A percentile compares a stretch with the other conserved stretches of the same genome.
Evolutionary conservation across 30 jellyfish, hydroid and myxozoan genomes (phyloP).

Genomic region (Rhopilema esculentum): DNA sequence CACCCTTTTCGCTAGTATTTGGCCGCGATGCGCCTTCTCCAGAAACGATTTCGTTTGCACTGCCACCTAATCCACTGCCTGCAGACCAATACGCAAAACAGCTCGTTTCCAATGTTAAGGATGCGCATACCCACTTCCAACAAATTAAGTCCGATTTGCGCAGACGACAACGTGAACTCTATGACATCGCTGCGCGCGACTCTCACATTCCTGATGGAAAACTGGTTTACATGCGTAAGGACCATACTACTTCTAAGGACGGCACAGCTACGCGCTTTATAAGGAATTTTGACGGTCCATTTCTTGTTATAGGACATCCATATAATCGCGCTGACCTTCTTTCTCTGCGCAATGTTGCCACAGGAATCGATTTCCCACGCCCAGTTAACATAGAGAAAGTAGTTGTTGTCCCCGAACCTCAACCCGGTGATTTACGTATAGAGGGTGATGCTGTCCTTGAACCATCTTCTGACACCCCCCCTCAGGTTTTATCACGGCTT

Average conservation of each 20-base stretch:
- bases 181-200: slow-evolving; percentile 10
- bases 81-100: slow-evolving; percentile 7
- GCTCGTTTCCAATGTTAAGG: neutral
- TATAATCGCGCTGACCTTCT: neutral
- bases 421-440: slow-evolving; percentile 1
- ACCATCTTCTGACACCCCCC: neutral
- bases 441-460: neutral
- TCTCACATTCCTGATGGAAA: slow-evolving; percentile 1
- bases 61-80: too few relatives aligned
- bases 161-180: slow-evolving; percentile 35
- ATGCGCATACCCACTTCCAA: slow-evolving; percentile 4
- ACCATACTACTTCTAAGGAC: neutral
- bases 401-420: slow-evolving; percentile 9
- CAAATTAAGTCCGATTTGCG: slow-evolving; percentile 3
- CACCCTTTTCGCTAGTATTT: slow-evolving; percentile 14
- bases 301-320: neutral
- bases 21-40: slow-evolving; percentile 27
- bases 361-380: slow-evolving; percentile 6
- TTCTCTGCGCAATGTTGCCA: slow-evolving; percentile 1
- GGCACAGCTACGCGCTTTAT: slow-evolving; percentile 21
- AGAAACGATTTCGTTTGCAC: neutral
- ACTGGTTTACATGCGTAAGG: slow-evolving; percentile 9
- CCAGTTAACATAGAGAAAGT: slow-evolving; percentile 13
- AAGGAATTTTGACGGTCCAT: slow-evolving; percentile 4
- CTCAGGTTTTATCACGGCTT: neutral